These are phyloP conservation scores for Pseudococcus jackbeardsleyi DNA, from an alignment of 2,888 invertebrate genomes.

Conservation along the genomic window DNA sequence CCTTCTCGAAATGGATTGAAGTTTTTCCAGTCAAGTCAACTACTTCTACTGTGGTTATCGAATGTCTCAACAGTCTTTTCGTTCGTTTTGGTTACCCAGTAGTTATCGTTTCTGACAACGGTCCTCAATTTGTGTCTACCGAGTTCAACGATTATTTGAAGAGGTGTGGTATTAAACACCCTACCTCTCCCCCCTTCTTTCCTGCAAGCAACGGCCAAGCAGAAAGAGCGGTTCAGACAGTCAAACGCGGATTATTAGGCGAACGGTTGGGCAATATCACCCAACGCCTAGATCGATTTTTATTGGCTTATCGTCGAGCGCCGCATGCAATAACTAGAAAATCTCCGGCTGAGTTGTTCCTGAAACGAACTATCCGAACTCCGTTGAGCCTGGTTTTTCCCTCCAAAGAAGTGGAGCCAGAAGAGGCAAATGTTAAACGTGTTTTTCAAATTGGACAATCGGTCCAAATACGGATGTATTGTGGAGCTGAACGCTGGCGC, in stretches of 20 bases:
- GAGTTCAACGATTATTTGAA: background rate
- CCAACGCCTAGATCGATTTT: background rate
- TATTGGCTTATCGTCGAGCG: background rate
- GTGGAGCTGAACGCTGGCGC: background rate
- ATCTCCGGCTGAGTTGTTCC: background rate
- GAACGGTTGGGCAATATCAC: background rate
- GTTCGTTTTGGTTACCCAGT: constrained; percentile 16
- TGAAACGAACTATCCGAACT: background rate
- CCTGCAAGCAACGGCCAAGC: background rate
- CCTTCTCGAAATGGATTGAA: constrained; percentile 66
- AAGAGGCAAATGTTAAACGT: background rate
- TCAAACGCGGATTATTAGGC: background rate
- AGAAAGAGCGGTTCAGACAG: background rate
- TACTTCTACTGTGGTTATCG: background rate
- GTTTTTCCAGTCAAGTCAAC: background rate
- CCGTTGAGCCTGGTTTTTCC: background rate
- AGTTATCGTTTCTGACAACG: constrained; percentile 4
- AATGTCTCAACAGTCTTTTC: background rate
- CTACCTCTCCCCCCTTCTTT: background rate
- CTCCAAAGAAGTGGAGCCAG: background rate
- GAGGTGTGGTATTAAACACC: background rate
- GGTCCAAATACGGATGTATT: background rate
- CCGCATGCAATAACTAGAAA: background rate
- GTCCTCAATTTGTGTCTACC: background rate
- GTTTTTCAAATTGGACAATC: background rate